A percentile compares a stretch with the other conserved stretches of the same genome.
phyloP scores from a whole-genome alignment of 2,888 invertebrate species.

The Pseudococcus jackbeardsleyi region DNA sequence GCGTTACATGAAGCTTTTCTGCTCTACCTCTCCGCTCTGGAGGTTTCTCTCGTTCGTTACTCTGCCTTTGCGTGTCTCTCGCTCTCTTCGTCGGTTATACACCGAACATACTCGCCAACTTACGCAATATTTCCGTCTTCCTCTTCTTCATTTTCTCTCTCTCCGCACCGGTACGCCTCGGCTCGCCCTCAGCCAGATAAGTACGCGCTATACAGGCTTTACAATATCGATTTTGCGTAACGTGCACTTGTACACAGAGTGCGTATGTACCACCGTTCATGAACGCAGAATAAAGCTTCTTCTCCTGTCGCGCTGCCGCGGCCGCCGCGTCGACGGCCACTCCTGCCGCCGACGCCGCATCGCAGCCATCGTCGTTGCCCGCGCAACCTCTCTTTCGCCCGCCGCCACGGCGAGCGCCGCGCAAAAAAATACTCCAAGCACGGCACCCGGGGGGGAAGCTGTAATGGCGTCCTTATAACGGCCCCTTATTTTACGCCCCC shows the following conservation, averaged over 20 bases:
- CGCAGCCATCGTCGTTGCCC: neutral
- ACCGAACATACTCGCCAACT: conserved; percentile 62
- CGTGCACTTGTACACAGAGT: conserved; percentile 65
- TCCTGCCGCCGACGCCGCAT: neutral
- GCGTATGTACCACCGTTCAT: conserved; percentile 59
- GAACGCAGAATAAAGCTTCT: conserved; percentile 25
- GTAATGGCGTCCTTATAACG: conserved; percentile 64
- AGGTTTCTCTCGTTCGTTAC: neutral
- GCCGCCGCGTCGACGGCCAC: neutral
- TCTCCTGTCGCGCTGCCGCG: neutral
- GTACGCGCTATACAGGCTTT: conserved; percentile 62
- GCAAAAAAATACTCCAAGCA: neutral
- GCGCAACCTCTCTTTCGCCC: neutral
- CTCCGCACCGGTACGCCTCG: neutral
- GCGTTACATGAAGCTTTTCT: neutral
- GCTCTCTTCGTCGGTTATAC: conserved; percentile 21
- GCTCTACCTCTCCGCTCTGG: too few relatives aligned
- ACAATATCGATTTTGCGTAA: conserved; percentile 64
- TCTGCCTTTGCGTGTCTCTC: conserved; percentile 15
- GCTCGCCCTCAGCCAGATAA: conserved; percentile 36
- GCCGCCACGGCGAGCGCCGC: neutral
- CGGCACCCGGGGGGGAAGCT: conserved; percentile 33
- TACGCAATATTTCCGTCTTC: conserved; percentile 64
- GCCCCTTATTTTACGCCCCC: conserved; percentile 63
- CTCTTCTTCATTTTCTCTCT: conserved; percentile 51